These are phyloP conservation scores for Pandemis cinnamomeana DNA, from an alignment of 2,888 invertebrate genomes.

Conservation along the genomic window DNA sequence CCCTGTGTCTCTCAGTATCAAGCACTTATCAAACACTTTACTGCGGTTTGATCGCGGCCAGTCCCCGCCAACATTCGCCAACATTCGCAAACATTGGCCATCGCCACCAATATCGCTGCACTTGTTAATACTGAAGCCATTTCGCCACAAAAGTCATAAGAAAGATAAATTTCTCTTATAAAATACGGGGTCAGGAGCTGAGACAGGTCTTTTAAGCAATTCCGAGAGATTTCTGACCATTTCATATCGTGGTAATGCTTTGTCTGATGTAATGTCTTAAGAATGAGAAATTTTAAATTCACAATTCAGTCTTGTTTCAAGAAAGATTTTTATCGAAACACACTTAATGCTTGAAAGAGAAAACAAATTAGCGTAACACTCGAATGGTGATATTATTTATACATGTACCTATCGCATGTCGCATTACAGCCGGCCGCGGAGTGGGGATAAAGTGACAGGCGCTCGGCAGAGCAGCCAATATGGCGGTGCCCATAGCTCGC, in stretches of 20 bases:
- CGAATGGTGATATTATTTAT: too few relatives aligned
- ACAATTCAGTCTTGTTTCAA: not conserved
- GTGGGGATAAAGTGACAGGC: too few relatives aligned
- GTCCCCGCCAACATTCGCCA: slow-evolving; percentile 9
- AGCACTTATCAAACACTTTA: slow-evolving; percentile 35
- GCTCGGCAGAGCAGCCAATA: too few relatives aligned
- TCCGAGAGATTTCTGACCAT: slow-evolving; percentile 18
- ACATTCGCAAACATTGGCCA: slow-evolving; percentile 16
- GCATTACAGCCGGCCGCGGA: too few relatives aligned
- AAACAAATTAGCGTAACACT: too few relatives aligned
- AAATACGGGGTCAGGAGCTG: slow-evolving; percentile 37
- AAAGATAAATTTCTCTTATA: slow-evolving; percentile 36
- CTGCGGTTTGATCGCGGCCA: slow-evolving; percentile 34
- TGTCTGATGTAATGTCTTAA: not conserved
- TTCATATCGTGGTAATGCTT: not conserved
- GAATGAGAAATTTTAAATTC: too few relatives aligned
- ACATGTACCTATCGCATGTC: too few relatives aligned
- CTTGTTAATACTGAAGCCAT: slow-evolving; percentile 39
- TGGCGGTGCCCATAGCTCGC: too few relatives aligned
- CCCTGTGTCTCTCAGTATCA: slow-evolving; percentile 13
- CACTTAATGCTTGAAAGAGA: too few relatives aligned
- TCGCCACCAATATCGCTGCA: slow-evolving; percentile 30
- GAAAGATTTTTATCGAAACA: too few relatives aligned
- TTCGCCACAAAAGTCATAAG: slow-evolving; percentile 33
- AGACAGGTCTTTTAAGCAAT: slow-evolving; percentile 38